A percentile compares a stretch with the other conserved stretches of the same genome.
Evolutionary conservation across 2,113 vertebrate species (phyloP).

Genomic region (Syrrhaptes paradoxus): DNA sequence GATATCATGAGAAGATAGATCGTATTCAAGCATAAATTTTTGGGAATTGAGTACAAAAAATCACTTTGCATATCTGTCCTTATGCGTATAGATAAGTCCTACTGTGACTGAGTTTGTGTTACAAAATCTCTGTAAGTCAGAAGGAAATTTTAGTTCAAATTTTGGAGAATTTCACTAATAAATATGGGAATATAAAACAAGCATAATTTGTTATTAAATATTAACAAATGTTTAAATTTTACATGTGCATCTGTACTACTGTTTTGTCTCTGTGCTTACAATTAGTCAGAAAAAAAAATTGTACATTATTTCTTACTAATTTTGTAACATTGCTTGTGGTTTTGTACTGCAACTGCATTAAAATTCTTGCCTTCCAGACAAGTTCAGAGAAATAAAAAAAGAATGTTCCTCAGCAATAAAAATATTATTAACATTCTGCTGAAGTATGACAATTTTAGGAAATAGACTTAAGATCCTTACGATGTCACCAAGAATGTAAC

Average conservation of each 20-base stretch:
- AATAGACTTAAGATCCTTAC: background rate
- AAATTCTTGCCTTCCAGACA: background rate
- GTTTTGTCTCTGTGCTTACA: background rate
- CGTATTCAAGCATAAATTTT: background rate
- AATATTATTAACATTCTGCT: background rate
- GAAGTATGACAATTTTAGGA: background rate
- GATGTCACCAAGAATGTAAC: background rate
- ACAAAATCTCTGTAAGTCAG: background rate
- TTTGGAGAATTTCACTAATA: background rate
- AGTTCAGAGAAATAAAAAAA: background rate
- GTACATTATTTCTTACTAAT: background rate
- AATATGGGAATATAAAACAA: background rate
- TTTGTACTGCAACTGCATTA: background rate
- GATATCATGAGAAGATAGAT: background rate
- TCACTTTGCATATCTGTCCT: background rate
- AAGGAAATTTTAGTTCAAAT: background rate
- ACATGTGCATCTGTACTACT: background rate
- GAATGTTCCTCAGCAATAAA: background rate
- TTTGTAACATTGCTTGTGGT: background rate
- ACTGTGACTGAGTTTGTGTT: background rate
- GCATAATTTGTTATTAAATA: background rate
- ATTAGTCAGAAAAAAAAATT: background rate
- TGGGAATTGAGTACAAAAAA: background rate
- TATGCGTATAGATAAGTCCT: background rate
- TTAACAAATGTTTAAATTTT: background rate